These are phyloP conservation scores for Melanargia galathea DNA, from an alignment of 2,888 invertebrate species.

Conservation along the genomic window DNA sequence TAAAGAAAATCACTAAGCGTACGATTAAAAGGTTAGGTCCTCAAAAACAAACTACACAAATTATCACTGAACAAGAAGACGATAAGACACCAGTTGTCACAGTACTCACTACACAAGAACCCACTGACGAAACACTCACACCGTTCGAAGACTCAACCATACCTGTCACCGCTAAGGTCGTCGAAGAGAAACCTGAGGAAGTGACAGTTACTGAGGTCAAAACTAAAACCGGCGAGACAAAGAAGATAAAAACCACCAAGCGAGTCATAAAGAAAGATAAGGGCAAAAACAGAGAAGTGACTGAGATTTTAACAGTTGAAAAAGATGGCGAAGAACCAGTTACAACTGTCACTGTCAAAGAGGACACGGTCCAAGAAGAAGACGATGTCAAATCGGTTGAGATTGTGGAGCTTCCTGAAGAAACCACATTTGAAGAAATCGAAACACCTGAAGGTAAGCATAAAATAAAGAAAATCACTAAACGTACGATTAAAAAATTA, in stretches of 20 bases:
- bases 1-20: conserved; percentile 47
- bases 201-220: conserved; percentile 58
- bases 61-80: conserved; percentile 31
- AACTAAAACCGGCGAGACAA: conserved; percentile 55
- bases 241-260: conserved; percentile 8
- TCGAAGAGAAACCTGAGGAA: conserved; percentile 41
- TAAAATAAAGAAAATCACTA: conserved; percentile 42
- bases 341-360: conserved; percentile 41
- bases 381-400: conserved; percentile 38
- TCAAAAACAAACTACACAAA: conserved; percentile 40
- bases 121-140: conserved; percentile 41
- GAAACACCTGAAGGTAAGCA: conserved; percentile 47
- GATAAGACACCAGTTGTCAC: conserved; percentile 33
- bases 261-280: conserved; percentile 2
- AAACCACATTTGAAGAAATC: conserved; percentile 45
- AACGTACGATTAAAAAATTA: conserved; percentile 51
- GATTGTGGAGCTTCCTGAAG: conserved; percentile 12
- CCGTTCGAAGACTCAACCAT: conserved; percentile 38
- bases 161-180: conserved; percentile 10
- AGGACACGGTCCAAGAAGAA: conserved; percentile 34
- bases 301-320: conserved; percentile 7
- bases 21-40: conserved; percentile 53
- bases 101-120: conserved; percentile 45
- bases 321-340: conserved; percentile 39
- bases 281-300: not conserved